phyloP scores from a whole-genome alignment of 1,140 invertebrate species.

The Drosophila novamexicana region DNA sequence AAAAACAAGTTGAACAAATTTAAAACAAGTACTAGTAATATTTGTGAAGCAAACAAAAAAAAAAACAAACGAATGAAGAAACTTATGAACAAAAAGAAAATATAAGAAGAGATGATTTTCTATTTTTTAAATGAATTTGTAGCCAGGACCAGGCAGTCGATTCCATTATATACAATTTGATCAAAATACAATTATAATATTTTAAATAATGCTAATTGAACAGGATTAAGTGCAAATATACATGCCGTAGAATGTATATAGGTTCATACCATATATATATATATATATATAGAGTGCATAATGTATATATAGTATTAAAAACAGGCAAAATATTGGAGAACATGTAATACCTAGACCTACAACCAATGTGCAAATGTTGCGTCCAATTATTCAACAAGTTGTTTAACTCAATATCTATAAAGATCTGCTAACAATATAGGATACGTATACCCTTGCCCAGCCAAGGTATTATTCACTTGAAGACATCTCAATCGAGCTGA shows the following conservation, averaged over 20 bases:
- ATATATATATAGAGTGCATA: constrained; percentile 15
- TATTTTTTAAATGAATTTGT: constrained; percentile 47
- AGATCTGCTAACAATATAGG: neutral
- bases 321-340: neutral
- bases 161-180: constrained; percentile 29
- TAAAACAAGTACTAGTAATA: constrained; percentile 17
- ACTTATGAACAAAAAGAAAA: constrained; percentile 21
- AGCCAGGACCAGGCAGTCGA: constrained; percentile 7
- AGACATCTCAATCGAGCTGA: no score
- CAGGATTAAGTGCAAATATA: constrained; percentile 1
- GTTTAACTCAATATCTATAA: neutral
- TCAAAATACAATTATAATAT: constrained; percentile 16
- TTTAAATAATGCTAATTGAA: constrained; percentile 3
- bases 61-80: constrained; percentile 3
- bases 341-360: constrained; percentile 15
- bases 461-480: neutral
- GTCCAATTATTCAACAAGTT: constrained; percentile 32
- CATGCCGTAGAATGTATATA: constrained; percentile 13
- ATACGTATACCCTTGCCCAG: constrained; percentile 1
- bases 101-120: constrained; percentile 17
- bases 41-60: neutral
- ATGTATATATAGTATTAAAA: constrained; percentile 5
- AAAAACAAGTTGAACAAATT: constrained; percentile 69
- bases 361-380: constrained; percentile 35
- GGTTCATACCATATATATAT: neutral